Percentiles rank a stretch among this genome's conserved stretches.
phyloP scores from a whole-genome alignment of 2,797 vertebrate species.

The Enteromius paludinosus region DNA sequence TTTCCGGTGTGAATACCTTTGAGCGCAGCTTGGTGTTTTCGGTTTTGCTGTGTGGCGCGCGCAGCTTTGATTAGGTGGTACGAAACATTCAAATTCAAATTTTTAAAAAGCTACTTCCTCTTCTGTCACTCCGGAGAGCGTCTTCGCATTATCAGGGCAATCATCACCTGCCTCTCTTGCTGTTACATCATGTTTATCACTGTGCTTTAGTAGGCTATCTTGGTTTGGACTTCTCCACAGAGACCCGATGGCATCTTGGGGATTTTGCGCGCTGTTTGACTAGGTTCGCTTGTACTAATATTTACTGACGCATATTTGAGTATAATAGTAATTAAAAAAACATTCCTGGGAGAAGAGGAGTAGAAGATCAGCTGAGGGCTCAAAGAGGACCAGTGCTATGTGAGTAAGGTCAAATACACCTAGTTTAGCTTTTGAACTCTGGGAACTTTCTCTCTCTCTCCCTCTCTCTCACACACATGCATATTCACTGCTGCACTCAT shows the following conservation, averaged over 20 bases:
- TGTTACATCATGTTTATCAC: slow-evolving; percentile 51
- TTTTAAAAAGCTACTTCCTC: slow-evolving; percentile 59
- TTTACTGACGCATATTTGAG: slow-evolving; percentile 27
- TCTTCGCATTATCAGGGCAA: slow-evolving; percentile 21
- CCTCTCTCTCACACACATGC: background rate
- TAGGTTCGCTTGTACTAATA: slow-evolving; percentile 42
- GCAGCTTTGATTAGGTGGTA: slow-evolving; percentile 46
- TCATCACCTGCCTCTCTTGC: slow-evolving; percentile 31
- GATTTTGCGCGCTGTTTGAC: slow-evolving; percentile 11
- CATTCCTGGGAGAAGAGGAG: slow-evolving; percentile 27
- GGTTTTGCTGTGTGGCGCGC: slow-evolving; percentile 50
- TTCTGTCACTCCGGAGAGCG: slow-evolving; percentile 36
- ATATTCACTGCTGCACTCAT: slow-evolving; percentile 49
- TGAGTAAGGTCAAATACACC: slow-evolving; percentile 42
- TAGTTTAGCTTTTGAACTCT: slow-evolving; percentile 33
- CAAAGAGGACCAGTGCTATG: slow-evolving; percentile 35
- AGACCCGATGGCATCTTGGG: slow-evolving; percentile 28
- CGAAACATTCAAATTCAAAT: slow-evolving; percentile 62
- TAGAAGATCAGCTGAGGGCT: slow-evolving; percentile 4
- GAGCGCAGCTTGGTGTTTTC: slow-evolving; percentile 48
- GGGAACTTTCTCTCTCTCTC: background rate
- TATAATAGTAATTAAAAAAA: slow-evolving; percentile 32
- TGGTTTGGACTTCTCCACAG: slow-evolving; percentile 44
- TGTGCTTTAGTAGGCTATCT: slow-evolving; percentile 27
- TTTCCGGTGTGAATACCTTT: slow-evolving; percentile 58